Percentiles rank a stretch among this genome's conserved stretches.
Evolutionary conservation across 2,113 vertebrate species (phyloP).

Genomic region (Eulemur rufifrons): DNA sequence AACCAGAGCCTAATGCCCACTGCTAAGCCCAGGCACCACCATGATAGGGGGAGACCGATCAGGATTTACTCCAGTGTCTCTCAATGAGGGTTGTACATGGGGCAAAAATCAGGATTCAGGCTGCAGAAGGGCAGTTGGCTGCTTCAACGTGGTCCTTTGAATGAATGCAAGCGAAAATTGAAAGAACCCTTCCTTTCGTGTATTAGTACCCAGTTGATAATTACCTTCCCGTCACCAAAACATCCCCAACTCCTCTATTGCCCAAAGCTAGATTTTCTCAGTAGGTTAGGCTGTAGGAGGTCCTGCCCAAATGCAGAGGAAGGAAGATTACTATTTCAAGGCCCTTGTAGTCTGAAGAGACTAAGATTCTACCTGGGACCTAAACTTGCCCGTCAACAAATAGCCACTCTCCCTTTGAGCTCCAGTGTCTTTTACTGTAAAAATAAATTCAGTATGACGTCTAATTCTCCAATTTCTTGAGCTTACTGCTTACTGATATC

Average conservation of each 20-base stretch:
- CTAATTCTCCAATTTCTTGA: neutral
- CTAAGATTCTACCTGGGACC: neutral
- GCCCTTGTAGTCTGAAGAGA: neutral
- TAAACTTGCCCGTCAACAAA: neutral
- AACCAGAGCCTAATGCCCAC: neutral
- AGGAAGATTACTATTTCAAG: neutral
- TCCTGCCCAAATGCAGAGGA: neutral
- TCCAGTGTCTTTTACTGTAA: neutral
- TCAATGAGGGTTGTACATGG: neutral
- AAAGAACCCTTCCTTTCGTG: neutral
- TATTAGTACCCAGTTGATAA: neutral
- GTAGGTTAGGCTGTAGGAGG: neutral
- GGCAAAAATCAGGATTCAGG: neutral
- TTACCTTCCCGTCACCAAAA: neutral
- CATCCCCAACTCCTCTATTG: neutral
- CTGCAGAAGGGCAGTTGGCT: neutral
- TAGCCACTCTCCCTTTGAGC: neutral
- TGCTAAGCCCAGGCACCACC: no score
- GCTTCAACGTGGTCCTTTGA: neutral
- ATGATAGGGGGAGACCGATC: neutral
- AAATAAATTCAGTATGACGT: neutral
- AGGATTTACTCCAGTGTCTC: neutral
- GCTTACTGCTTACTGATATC: neutral
- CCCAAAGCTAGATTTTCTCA: neutral
- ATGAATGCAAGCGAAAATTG: neutral